A percentile compares a stretch with the other conserved stretches of the same genome.
Conservation (phyloP, 30 jellyfish, hydroid and myxozoan species). For the Aurelia sp. region DNA sequence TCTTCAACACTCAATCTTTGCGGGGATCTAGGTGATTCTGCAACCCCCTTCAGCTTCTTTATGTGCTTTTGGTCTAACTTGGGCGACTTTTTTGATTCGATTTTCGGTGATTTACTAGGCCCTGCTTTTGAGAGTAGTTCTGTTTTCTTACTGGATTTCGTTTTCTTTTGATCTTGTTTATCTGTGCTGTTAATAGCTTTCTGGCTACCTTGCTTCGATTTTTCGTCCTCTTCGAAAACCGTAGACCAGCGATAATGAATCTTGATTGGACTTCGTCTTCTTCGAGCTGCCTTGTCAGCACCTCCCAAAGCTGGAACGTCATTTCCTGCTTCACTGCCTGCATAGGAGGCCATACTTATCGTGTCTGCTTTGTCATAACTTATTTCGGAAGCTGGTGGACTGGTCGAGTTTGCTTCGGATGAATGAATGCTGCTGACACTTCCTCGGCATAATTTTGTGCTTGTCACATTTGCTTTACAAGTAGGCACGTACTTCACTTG, state of each 20-base stretch:
- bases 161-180: constrained; percentile 13
- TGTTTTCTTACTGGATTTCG: constrained; percentile 34
- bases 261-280: constrained; percentile 87
- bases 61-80: constrained; percentile 17
- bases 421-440: constrained; percentile 70
- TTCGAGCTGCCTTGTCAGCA: constrained; percentile 54
- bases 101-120: constrained; percentile 33
- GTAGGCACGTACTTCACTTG: constrained; percentile 58
- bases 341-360: constrained; percentile 72
- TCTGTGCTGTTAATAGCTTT: constrained; percentile 7
- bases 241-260: constrained; percentile 97
- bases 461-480: constrained; percentile 74
- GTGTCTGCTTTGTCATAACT: constrained; percentile 86
- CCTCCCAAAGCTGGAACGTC: constrained; percentile 48
- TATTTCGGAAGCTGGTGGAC: constrained; percentile 51
- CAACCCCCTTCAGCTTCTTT: background rate
- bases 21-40: constrained; percentile 8
- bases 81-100: constrained; percentile 34
- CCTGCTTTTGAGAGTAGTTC: constrained; percentile 35
- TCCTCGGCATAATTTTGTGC: constrained; percentile 71
- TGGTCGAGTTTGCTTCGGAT: constrained; percentile 49
- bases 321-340: constrained; percentile 78
- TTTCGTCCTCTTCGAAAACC: constrained; percentile 94
- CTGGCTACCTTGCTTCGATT: constrained; percentile 51
- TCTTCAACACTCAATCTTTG: background rate